Percentiles rank a stretch among this genome's conserved stretches.
Conservation (phyloP, 2,113 vertebrate species). For the Notarius quadriscutis region DNA sequence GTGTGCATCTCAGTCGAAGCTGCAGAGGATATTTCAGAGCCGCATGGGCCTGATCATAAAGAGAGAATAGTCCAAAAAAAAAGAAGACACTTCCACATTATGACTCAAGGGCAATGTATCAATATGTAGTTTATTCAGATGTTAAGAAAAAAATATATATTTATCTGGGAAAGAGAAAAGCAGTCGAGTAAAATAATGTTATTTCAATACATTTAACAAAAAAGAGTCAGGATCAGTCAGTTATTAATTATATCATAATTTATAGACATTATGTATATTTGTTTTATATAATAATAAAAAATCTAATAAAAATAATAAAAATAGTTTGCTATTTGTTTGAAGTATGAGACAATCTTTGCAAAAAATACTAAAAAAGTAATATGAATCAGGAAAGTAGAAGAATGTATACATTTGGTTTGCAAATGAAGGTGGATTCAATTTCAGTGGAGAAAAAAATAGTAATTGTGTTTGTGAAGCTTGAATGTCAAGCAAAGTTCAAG, state of each 20-base stretch:
- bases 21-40: not conserved
- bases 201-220: not conserved
- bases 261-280: not conserved
- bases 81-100: not conserved
- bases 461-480: not conserved
- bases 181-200: not conserved
- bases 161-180: not conserved
- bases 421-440: not conserved
- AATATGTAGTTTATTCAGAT: not conserved
- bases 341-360: not conserved
- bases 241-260: not conserved
- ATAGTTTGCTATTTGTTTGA: not conserved
- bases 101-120: not conserved
- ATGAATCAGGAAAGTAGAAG: not conserved
- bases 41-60: constrained; percentile 9
- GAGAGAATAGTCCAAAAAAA: constrained; percentile 6
- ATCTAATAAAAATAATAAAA: not conserved
- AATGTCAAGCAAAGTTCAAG: constrained; percentile 3
- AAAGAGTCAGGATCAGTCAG: not conserved
- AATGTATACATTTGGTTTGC: not conserved
- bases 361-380: not conserved
- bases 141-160: not conserved
- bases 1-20: constrained; percentile 40
- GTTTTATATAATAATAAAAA: not conserved
- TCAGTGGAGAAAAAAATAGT: not conserved